A percentile compares a stretch with the other conserved stretches of the same genome.
These are phyloP conservation scores for Tinea trinotella DNA, from an alignment of 2,888 invertebrate genomes.

Conservation along the genomic window DNA sequence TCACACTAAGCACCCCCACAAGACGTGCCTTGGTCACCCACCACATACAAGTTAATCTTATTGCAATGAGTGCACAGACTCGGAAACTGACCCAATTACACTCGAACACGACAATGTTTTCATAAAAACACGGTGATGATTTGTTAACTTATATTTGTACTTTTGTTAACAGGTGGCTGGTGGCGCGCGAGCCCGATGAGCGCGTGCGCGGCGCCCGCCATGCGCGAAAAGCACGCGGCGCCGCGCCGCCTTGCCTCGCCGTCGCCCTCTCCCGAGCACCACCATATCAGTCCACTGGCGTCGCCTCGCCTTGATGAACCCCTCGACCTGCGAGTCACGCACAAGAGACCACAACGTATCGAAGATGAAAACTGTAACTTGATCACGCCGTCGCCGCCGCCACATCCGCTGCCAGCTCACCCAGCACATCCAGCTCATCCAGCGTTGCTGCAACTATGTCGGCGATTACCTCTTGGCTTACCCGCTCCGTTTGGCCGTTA, in stretches of 20 bases:
- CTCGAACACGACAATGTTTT: no score
- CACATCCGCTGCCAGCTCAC: conserved; percentile 65
- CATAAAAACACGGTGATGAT: no score
- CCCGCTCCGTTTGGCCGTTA: conserved; percentile 65
- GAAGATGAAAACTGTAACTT: conserved; percentile 92
- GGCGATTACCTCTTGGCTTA: conserved; percentile 56
- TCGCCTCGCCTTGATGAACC: conserved; percentile 79
- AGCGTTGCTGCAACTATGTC: conserved; percentile 60
- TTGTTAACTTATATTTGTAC: no score
- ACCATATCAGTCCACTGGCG: conserved; percentile 52
- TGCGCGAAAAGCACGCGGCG: conserved; percentile 93
- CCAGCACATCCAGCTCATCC: conserved; percentile 75
- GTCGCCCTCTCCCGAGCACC: conserved; percentile 40
- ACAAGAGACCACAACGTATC: conserved; percentile 79
- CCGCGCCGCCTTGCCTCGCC: conserved; percentile 85
- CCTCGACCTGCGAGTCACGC: conserved; percentile 88
- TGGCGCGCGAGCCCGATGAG: conserved; percentile 78
- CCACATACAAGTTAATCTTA: not conserved
- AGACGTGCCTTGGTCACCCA: not conserved
- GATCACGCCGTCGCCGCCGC: conserved; percentile 74
- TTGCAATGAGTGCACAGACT: no score
- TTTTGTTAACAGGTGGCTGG: conserved; percentile 43
- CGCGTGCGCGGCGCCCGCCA: conserved; percentile 79
- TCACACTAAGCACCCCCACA: conserved; percentile 4
- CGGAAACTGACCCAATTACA: no score